phyloP scores from a whole-genome alignment of 2,797 vertebrate species.

The Anniella stebbinsi region DNA sequence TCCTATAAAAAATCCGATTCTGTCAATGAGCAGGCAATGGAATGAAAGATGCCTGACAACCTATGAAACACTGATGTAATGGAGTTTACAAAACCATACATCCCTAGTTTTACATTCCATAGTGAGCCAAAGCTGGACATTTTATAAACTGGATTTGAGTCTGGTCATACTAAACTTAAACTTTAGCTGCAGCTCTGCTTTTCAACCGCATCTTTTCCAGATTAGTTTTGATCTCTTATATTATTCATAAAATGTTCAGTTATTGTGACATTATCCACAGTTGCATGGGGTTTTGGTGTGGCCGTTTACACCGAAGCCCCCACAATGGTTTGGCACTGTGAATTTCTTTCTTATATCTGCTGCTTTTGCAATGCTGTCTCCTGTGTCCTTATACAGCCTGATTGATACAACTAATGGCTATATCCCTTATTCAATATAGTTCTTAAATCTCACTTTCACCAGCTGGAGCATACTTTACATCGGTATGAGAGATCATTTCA shows the following conservation, averaged over 20 bases:
- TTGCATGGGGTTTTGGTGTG: background rate
- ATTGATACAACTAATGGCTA: background rate
- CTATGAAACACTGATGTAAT: too few species aligned
- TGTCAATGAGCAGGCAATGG: too few species aligned
- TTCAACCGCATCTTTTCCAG: background rate
- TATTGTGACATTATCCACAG: background rate
- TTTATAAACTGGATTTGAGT: background rate
- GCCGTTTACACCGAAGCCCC: background rate
- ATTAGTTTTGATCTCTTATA: background rate
- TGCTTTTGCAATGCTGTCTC: background rate
- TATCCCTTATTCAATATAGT: background rate
- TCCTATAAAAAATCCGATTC: too few species aligned
- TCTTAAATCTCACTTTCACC: constrained; percentile 15
- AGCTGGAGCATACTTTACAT: background rate
- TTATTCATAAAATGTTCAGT: background rate
- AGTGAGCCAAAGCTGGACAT: background rate
- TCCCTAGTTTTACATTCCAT: background rate
- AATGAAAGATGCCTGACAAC: too few species aligned
- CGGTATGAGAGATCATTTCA: constrained; percentile 3
- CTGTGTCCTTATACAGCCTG: background rate
- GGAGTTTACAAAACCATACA: too few species aligned
- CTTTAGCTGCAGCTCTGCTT: background rate
- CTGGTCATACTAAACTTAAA: background rate
- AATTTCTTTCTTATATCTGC: background rate
- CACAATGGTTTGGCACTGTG: background rate